Percentiles rank a stretch among this genome's conserved stretches.
phyloP scores from a whole-genome alignment of 92 coral and sea anemone species.

The Siderastrea radians region DNA sequence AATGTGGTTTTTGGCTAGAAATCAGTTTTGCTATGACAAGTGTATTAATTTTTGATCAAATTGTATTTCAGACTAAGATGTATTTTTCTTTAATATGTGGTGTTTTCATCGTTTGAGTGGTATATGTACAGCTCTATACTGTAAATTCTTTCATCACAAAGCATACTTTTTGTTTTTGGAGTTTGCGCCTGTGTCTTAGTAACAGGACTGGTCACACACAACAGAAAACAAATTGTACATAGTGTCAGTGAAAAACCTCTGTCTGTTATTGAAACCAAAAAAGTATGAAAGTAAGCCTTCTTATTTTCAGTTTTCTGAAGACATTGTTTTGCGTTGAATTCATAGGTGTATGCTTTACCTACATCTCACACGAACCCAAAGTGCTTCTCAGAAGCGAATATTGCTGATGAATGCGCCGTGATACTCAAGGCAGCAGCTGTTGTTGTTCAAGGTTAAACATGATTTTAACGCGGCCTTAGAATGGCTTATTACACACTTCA shows the following conservation, averaged over 20 bases:
- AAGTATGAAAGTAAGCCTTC: no score
- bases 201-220: neutral
- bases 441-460: conserved; percentile 84
- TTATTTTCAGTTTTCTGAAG: no score
- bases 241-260: neutral
- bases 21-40: no score
- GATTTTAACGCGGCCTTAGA: neutral
- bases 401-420: conserved; percentile 82
- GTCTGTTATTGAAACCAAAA: neutral
- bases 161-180: no score
- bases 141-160: no score
- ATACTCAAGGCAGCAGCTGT: conserved; percentile 83
- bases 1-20: no score
- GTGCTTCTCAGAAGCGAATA: conserved; percentile 76
- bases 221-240: neutral
- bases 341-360: conserved; percentile 74
- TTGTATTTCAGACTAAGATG: no score
- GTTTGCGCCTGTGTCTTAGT: no score
- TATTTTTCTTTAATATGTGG: no score
- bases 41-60: no score
- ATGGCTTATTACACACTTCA: neutral
- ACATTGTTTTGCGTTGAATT: neutral
- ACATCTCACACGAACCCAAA: conserved; percentile 81
- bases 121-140: no score
- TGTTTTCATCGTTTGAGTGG: no score